These are phyloP conservation scores for Lasioglossum leucozonium DNA, from an alignment of 2,888 invertebrate genomes.

Conservation along the genomic window DNA sequence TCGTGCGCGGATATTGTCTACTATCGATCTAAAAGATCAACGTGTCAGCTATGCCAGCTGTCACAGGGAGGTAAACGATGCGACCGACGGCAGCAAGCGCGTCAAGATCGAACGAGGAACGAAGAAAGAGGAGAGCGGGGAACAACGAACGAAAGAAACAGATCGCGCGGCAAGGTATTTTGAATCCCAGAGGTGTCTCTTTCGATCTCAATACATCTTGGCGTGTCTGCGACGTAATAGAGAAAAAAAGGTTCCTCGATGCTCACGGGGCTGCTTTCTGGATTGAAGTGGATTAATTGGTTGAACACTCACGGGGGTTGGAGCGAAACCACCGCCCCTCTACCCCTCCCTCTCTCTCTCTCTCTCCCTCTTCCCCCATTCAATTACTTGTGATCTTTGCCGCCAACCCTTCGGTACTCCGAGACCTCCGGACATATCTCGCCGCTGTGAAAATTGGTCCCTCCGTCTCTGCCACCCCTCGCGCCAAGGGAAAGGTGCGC, in stretches of 20 bases:
- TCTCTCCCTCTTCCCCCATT: conserved; percentile 65
- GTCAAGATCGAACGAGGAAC: background rate
- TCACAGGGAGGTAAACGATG: background rate
- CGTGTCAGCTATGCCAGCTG: background rate
- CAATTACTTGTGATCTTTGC: conserved; percentile 81
- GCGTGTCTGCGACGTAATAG: conserved; percentile 70
- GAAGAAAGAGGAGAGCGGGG: background rate
- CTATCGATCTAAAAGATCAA: background rate
- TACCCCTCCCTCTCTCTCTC: background rate
- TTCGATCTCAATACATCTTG: conserved; percentile 81
- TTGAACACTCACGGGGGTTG: conserved; percentile 82
- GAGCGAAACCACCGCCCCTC: conserved; percentile 68
- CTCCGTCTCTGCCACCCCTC: conserved; percentile 48
- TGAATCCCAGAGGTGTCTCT: conserved; percentile 70
- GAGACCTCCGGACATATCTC: conserved; percentile 72
- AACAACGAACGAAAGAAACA: conserved; percentile 25
- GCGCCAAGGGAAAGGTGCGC: conserved; percentile 61
- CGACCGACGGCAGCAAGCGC: background rate
- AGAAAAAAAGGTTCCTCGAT: conserved; percentile 72
- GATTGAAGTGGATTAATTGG: conserved; percentile 83
- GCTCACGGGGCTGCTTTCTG: conserved; percentile 76
- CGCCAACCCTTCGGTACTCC: conserved; percentile 75
- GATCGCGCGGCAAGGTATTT: conserved; percentile 37
- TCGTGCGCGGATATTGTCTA: background rate
- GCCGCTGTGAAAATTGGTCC: conserved; percentile 74